Conservation (phyloP, 2,797 vertebrate genomes). For the Coreius guichenoti region DNA sequence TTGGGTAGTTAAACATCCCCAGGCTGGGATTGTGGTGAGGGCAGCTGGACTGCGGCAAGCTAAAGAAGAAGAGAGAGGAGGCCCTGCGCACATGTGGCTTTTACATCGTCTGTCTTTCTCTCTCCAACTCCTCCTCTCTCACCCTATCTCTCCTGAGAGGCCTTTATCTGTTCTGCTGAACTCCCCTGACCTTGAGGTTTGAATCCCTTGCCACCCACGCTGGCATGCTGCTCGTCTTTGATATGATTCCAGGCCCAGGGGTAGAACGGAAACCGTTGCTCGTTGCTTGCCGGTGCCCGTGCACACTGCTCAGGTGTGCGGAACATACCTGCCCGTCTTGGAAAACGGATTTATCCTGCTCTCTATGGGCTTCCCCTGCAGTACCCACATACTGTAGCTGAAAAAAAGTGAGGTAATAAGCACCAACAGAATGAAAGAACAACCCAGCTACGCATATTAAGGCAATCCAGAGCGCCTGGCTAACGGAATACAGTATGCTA, state of each 20-base stretch:
- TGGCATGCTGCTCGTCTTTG: slow-evolving; percentile 60
- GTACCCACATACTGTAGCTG: slow-evolving; percentile 22
- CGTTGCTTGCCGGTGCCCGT: slow-evolving; percentile 13
- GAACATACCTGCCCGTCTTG: slow-evolving; percentile 17
- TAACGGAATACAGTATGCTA: slow-evolving; percentile 60
- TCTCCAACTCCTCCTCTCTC: slow-evolving; percentile 37
- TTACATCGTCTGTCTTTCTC: slow-evolving; percentile 56
- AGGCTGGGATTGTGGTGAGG: slow-evolving; percentile 68
- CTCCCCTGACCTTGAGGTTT: slow-evolving; percentile 51
- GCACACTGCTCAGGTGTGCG: slow-evolving; percentile 9
- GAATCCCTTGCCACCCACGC: slow-evolving; percentile 57
- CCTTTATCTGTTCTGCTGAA: slow-evolving; percentile 55
- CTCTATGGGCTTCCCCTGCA: slow-evolving; percentile 1
- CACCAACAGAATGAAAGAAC: slow-evolving; percentile 49
- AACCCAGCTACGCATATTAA: slow-evolving; percentile 45
- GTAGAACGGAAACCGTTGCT: slow-evolving; percentile 64
- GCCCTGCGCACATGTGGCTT: slow-evolving; percentile 60
- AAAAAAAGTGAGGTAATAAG: slow-evolving; percentile 45
- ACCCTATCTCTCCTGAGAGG: slow-evolving; percentile 48
- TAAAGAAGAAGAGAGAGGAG: slow-evolving; percentile 45
- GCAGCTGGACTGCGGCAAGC: slow-evolving; percentile 70
- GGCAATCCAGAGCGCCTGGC: slow-evolving; percentile 41
- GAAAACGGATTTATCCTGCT: slow-evolving; percentile 19
- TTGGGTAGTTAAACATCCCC: slow-evolving; percentile 73
- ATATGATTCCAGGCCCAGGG: slow-evolving; percentile 69